Base-by-base conservation (phyloP, 2,113 vertebrate species). In the Ondatra zibethicus region DNA sequence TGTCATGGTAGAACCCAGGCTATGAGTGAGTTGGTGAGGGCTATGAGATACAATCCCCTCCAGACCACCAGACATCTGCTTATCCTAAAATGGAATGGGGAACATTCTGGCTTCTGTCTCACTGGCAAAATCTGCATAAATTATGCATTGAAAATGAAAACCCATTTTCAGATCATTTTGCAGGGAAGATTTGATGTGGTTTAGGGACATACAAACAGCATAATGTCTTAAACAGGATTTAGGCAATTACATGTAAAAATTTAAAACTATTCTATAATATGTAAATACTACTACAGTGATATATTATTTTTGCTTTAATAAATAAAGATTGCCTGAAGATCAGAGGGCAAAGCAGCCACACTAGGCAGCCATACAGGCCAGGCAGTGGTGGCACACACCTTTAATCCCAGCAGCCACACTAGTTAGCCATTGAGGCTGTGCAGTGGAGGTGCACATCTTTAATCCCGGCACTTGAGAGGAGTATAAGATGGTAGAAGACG, bases 171-270 rank as follows among this genome's bases (percentile, higher is more conserved):
- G 42, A 3, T 47, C 4, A 66, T 80, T 92, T 66, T 6, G 5
- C 11, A 7, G 8, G 16, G 31, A 80, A 82, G 25, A 39, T 47
- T 66, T 89, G 8, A 52, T 94, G 91, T 94, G 91, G 25, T 68
- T 65, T 93, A 76, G 11, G 25, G 72, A 72, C 9, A 70, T 17
- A 81, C 36, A 55, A 45, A 42, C 0, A 80, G 47, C 36, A 66
- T 70, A 80, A 84, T 75, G 42, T 21, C 68, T 42, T 92, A 65
- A 90, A 75, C 3, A 58, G 25, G 3, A 70, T 16, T 61, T 65
- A n/a, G 14, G 50, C 42, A 39, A 89, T 93, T 90, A 92, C 36
- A 63, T 86, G n/a, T 29, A 84, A 70, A 96, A 94, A 77, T 92
- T 31, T 73, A 96, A 89, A 65, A 78, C 21, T 81, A 65, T 42